A percentile compares a stretch with the other conserved stretches of the same genome.
Evolutionary conservation across 2,888 invertebrate species (phyloP).

Genomic region (Physocephala rufipes): DNA sequence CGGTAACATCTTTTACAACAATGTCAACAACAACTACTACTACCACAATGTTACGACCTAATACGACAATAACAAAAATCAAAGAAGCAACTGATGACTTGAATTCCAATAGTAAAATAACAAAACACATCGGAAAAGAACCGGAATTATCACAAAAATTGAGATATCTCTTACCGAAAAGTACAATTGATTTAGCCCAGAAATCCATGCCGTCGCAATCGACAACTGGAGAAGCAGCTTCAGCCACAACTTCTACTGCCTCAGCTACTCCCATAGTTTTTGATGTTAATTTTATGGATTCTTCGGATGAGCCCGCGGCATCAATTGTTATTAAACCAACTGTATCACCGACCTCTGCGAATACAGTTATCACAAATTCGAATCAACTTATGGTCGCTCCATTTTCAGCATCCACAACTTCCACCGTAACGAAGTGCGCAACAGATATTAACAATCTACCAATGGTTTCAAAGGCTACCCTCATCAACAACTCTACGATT

Average conservation of each 20-base stretch:
- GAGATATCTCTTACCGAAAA: background rate
- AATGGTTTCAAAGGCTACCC: background rate
- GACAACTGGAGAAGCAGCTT: background rate
- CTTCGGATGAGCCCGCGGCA: constrained; percentile 46
- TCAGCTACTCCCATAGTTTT: constrained; percentile 40
- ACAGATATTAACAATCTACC: background rate
- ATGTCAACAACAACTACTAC: constrained; percentile 34
- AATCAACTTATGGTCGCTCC: background rate
- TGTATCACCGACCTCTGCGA: background rate
- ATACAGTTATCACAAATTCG: background rate
- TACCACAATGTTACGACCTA: constrained; percentile 22
- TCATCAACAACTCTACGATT: background rate
- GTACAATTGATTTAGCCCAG: background rate
- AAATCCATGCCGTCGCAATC: background rate
- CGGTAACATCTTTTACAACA: too few relatives aligned
- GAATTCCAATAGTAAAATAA: background rate
- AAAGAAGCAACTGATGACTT: constrained; percentile 1
- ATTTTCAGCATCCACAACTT: background rate
- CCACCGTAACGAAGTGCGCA: background rate
- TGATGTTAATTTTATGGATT: constrained; percentile 45
- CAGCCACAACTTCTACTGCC: too few relatives aligned
- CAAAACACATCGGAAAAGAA: background rate
- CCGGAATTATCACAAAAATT: background rate
- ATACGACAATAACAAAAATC: constrained; percentile 44
- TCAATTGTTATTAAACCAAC: constrained; percentile 48